A percentile compares a stretch with the other conserved stretches of the same genome.
phyloP scores from a whole-genome alignment of 2,113 vertebrate genomes.

The Oxygymnocypris stewartii region DNA sequence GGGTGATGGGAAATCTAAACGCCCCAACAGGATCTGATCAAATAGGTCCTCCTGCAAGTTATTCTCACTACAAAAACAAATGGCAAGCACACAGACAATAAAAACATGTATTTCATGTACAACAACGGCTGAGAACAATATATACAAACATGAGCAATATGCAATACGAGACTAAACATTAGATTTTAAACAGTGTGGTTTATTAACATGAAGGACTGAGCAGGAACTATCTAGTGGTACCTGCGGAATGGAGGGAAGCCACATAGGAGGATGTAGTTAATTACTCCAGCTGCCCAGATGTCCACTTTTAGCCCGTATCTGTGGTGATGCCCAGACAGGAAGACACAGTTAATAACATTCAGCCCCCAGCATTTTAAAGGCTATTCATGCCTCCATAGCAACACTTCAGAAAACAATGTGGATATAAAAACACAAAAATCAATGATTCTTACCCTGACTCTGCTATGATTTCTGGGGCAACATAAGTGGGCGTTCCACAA shows the following conservation, averaged over 20 bases:
- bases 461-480: conserved; percentile 96
- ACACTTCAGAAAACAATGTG: not conserved
- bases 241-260: conserved; percentile 97
- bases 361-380: conserved; percentile 4
- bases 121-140: not conserved
- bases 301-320: conserved; percentile 98
- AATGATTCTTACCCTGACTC: conserved; percentile 85
- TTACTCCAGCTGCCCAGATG: conserved; percentile 96
- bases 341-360: not conserved
- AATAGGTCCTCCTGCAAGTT: conserved; percentile 96
- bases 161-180: not conserved
- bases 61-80: conserved; percentile 81
- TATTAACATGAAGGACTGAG: not conserved
- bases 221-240: conserved; percentile 64
- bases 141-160: not conserved
- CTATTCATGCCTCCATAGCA: not conserved
- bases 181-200: not conserved
- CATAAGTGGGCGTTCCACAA: conserved; percentile 95
- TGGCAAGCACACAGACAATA: not conserved
- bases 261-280: conserved; percentile 95
- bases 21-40: conserved; percentile 92
- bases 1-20: conserved; percentile 91
- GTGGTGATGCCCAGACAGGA: conserved; percentile 42
- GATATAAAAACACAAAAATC: not conserved
- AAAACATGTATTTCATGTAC: not conserved